These are phyloP conservation scores for Blastobasis adustella DNA, from an alignment of 2,888 invertebrate species.

Conservation along the genomic window DNA sequence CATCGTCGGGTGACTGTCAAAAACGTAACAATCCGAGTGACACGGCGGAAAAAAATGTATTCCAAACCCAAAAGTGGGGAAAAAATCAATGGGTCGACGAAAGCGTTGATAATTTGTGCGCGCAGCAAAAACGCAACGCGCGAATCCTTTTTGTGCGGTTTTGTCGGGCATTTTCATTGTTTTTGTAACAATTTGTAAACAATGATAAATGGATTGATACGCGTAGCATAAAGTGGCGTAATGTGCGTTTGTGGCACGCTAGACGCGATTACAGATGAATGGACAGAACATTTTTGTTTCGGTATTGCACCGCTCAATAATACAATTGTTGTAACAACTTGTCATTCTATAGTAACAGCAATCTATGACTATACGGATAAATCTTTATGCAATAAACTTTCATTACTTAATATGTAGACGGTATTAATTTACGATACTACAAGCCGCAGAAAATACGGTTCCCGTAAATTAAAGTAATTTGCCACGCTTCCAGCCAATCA, in stretches of 20 bases:
- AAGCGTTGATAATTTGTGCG: constrained; percentile 11
- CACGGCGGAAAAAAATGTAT: constrained; percentile 9
- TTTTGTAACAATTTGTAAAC: constrained; percentile 9
- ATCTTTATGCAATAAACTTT: too few species aligned
- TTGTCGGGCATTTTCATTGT: neutral
- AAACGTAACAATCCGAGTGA: constrained; percentile 11
- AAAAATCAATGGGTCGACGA: constrained; percentile 15
- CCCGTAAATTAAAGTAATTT: too few species aligned
- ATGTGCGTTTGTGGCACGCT: neutral
- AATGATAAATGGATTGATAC: constrained; percentile 7
- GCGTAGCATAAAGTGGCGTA: constrained; percentile 2
- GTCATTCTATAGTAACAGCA: too few species aligned
- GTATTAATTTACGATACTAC: too few species aligned
- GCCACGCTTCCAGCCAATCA: too few species aligned
- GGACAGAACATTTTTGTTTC: too few species aligned
- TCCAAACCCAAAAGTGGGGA: constrained; percentile 5
- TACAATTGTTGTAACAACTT: too few species aligned
- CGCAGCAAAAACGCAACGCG: constrained; percentile 2
- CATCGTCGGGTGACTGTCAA: constrained; percentile 1
- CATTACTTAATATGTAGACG: too few species aligned
- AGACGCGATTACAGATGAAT: too few species aligned
- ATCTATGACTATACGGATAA: too few species aligned
- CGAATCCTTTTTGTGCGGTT: constrained; percentile 4
- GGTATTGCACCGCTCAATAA: too few species aligned
- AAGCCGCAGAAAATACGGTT: too few species aligned